These are phyloP conservation scores for Troides helena DNA, from an alignment of 2,888 invertebrate genomes.

Conservation along the genomic window DNA sequence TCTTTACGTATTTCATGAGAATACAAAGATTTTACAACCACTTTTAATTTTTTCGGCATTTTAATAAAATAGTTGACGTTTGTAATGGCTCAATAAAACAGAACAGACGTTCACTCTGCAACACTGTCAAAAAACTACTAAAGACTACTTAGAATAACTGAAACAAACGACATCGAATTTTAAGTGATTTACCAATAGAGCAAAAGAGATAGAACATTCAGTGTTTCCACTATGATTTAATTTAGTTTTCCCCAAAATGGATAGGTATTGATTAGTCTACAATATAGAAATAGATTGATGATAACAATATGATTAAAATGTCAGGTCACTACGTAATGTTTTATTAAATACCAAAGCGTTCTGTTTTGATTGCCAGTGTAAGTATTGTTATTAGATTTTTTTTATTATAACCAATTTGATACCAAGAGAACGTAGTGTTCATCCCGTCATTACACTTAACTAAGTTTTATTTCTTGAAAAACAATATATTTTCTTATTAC, in stretches of 20 bases:
- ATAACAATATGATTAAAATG: no score
- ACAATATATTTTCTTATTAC: no score
- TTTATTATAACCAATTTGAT: no score
- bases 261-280: neutral
- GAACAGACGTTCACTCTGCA: slow-evolving; percentile 32
- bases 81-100: slow-evolving; percentile 22
- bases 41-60: slow-evolving; percentile 78
- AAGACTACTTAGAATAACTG: slow-evolving; percentile 1
- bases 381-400: no score
- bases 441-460: no score
- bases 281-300: neutral
- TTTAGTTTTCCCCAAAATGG: neutral
- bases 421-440: no score
- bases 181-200: slow-evolving; percentile 2
- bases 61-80: slow-evolving; percentile 36
- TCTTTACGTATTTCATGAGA: slow-evolving; percentile 77
- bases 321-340: no score
- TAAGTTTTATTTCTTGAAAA: no score
- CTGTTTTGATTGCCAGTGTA: no score
- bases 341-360: no score
- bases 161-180: neutral
- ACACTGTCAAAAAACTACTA: slow-evolving; percentile 48
- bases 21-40: slow-evolving; percentile 72
- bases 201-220: slow-evolving; percentile 35
- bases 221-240: slow-evolving; percentile 28